Base-by-base conservation (phyloP, 92 coral and sea anemone genomes). In the Porites lobata region DNA sequence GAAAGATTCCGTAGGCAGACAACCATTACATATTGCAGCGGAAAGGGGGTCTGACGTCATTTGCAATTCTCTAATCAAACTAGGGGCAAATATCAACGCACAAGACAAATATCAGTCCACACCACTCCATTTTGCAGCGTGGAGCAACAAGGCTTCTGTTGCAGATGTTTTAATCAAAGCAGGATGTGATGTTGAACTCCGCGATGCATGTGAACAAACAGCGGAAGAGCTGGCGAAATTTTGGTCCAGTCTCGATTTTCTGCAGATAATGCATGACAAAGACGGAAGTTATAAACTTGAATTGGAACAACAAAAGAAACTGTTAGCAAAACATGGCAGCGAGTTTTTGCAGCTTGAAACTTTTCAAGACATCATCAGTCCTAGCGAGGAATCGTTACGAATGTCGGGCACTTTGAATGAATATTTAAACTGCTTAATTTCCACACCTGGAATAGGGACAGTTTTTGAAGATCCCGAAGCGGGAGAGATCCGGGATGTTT, bases 41-140 rank as follows among this genome's bases (percentile, higher is more conserved):
- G 32, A 20, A 50, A 85, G 18, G n/a, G 82, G 83, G 14, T 62
- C 75, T 18, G 54, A 64, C 76, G 47, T 62, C 73, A 85, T 85
- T 15, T 77, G 83, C 69, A 62, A 85, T 8, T 58, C 53, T 29
- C 80, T 85, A 13, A 85, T 85, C 72, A 24, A 22, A 76, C 64
- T 18, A 2, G 83, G 89, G 50, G 75, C 76, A 75, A 85, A 85
- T 65, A 68, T 85, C 26, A 75, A 85, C 62, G 80, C 89, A 65
- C 51, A 18, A 64, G 89, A 85, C 83, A 75, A 50, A 54, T 76
- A 53, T 76, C 73, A 62, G 80, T 76, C 89, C 26, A 85, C 89
- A 61, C 89, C 89, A 58, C 89, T 76, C 65, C 89, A 85, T 76
- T 85, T 85, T 85, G 89, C 89, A 43, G 89, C 89, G 50, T 85